Base-by-base conservation (phyloP, 2,888 invertebrate genomes). In the Eurytoma californica region DNA sequence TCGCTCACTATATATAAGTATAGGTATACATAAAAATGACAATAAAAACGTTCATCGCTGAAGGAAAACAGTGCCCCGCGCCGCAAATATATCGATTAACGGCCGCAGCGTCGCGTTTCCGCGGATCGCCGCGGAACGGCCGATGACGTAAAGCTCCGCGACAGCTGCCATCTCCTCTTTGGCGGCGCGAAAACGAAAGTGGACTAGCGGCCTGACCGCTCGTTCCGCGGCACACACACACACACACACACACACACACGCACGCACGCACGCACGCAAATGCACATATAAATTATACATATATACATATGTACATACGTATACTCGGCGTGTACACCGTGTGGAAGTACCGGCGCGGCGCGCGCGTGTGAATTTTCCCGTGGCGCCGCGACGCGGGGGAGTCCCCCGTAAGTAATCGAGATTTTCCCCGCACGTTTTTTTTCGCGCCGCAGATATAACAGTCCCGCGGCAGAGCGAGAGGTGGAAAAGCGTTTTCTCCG, bases 101-200 rank as follows among this genome's bases (percentile, higher is more conserved):
- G 16, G 14, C 49, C 60, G 67, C 49, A 49, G 51, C 61, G 75
- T 68, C 68, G 55, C 47, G 61, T 61, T 53, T 61, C 72, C 61
- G 18, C 9, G 58, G 20, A 49, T 18, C 51, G 39, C 67, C 67
- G 67, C 74, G 74, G 58, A 67, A 67, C 30, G 67, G 18, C 9
- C 68, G 74, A 67, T 58, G 24, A 24, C 24, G 74, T 75, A 67
- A 67, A 69, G 28, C 39, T 14, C 24, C 72, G 57, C 65, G 57
- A 65, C 72, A 65, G 66, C 67, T 51, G 60, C 55, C 61, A 67
- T 60, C 60, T 20, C 49, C 65, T 30, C 39, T n/a, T 51, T 60
- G 69, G 79, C 83, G 80, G 82, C 83, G 83, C 85, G 86, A 88
- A 88, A 88, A 85, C 85, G 88, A 88, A 88, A 88, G 88, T 87